Percentiles rank a stretch among this genome's conserved stretches.
These are phyloP conservation scores for Deroplatys truncata DNA, from an alignment of 2,888 invertebrate species.

Conservation along the genomic window DNA sequence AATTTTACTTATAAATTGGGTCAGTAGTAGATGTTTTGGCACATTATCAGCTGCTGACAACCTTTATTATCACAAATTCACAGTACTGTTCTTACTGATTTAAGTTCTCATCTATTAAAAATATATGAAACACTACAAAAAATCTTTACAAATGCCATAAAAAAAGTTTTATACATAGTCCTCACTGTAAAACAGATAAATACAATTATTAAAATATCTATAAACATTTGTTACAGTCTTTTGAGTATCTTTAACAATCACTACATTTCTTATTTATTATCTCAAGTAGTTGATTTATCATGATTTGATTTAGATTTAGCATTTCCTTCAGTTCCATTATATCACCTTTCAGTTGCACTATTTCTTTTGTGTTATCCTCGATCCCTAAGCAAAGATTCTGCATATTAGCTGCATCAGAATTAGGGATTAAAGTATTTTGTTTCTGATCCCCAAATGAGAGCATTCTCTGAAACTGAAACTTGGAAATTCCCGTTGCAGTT, in stretches of 20 bases:
- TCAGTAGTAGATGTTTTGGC: too few relatives aligned
- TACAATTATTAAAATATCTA: background rate
- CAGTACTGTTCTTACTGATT: too few relatives aligned
- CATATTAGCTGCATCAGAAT: background rate
- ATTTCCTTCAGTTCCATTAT: slow-evolving; percentile 17
- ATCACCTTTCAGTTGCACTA: slow-evolving; percentile 1
- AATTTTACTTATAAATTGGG: too few relatives aligned
- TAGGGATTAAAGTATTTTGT: background rate
- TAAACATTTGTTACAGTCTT: background rate
- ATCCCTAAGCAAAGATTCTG: background rate
- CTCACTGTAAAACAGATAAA: background rate
- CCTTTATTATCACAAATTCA: too few relatives aligned
- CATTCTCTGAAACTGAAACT: background rate
- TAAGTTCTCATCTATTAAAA: too few relatives aligned
- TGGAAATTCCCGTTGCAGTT: background rate
- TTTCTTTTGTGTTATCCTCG: slow-evolving; percentile 2
- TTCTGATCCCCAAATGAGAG: background rate
- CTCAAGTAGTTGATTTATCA: slow-evolving; percentile 19
- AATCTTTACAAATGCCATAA: too few relatives aligned
- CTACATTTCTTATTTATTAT: slow-evolving; percentile 9
- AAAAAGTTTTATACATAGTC: too few relatives aligned
- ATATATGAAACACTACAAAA: too few relatives aligned
- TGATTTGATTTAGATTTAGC: background rate
- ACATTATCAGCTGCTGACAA: too few relatives aligned
- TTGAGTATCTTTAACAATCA: background rate